phyloP scores from a whole-genome alignment of 2,113 vertebrate species.

The Pyrgilauda ruficollis region DNA sequence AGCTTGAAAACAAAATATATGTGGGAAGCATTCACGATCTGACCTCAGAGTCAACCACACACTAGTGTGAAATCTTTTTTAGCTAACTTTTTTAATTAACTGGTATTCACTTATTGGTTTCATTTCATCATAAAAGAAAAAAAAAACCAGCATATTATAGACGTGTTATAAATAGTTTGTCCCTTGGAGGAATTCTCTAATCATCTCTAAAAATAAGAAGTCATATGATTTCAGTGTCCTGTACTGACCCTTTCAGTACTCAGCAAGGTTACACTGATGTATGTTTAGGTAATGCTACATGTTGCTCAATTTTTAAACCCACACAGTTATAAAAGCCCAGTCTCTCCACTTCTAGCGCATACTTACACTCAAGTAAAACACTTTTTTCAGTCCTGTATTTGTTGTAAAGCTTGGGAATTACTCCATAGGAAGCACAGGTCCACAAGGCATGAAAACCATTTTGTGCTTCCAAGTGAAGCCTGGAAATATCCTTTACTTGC shows the following conservation, averaged over 20 bases:
- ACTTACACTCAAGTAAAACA: neutral
- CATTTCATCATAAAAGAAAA: neutral
- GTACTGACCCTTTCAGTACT: neutral
- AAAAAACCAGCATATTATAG: neutral
- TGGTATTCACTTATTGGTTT: neutral
- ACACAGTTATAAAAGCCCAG: neutral
- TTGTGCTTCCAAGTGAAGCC: neutral
- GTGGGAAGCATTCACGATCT: neutral
- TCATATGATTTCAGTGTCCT: neutral
- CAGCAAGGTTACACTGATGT: neutral
- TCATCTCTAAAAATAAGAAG: conserved; percentile 47
- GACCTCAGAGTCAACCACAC: neutral
- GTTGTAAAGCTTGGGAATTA: neutral
- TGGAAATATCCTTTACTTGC: neutral
- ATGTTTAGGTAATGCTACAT: neutral
- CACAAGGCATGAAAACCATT: neutral
- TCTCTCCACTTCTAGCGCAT: neutral
- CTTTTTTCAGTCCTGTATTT: neutral
- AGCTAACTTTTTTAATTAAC: neutral
- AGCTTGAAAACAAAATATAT: conserved; percentile 6
- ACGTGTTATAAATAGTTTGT: neutral
- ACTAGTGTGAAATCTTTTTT: neutral
- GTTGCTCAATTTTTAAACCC: neutral
- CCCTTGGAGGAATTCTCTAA: conserved; percentile 30
- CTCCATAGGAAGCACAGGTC: neutral